Conservation (phyloP, 2,888 invertebrate species). For the Sarcophaga variegata region DNA sequence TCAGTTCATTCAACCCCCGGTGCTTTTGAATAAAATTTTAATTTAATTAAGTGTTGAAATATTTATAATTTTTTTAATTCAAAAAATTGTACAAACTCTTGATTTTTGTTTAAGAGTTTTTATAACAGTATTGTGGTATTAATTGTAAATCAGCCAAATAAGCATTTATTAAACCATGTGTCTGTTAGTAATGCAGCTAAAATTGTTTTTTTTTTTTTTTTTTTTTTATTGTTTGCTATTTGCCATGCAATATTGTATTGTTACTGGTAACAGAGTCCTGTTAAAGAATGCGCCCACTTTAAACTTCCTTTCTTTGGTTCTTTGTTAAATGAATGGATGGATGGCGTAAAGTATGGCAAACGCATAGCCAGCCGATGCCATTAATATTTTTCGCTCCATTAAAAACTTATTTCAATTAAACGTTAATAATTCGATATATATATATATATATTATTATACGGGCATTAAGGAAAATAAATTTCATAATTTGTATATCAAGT, state of each 20-base stretch:
- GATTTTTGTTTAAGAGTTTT: too few relatives aligned
- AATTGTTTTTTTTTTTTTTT: not conserved
- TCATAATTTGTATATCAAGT: conserved; percentile 51
- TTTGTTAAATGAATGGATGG: not conserved
- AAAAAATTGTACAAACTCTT: too few relatives aligned
- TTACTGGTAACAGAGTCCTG: not conserved
- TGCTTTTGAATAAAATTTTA: too few relatives aligned
- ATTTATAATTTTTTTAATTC: too few relatives aligned
- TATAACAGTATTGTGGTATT: too few relatives aligned
- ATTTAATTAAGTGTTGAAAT: too few relatives aligned
- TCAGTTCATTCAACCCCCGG: too few relatives aligned
- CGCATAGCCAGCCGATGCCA: not conserved
- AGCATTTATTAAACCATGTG: too few relatives aligned
- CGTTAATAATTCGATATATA: not conserved
- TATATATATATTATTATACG: not conserved
- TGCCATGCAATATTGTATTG: not conserved
- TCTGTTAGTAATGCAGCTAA: not conserved
- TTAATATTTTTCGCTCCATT: conserved; percentile 14
- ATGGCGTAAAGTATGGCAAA: not conserved
- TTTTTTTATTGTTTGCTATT: not conserved
- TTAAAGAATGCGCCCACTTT: not conserved
- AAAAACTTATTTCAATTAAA: conserved; percentile 17
- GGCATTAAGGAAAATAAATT: conserved; percentile 12
- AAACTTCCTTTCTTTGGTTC: not conserved
- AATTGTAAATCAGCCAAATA: too few relatives aligned